Conservation (phyloP, 2,888 invertebrate genomes). For the Troilus luridus region DNA sequence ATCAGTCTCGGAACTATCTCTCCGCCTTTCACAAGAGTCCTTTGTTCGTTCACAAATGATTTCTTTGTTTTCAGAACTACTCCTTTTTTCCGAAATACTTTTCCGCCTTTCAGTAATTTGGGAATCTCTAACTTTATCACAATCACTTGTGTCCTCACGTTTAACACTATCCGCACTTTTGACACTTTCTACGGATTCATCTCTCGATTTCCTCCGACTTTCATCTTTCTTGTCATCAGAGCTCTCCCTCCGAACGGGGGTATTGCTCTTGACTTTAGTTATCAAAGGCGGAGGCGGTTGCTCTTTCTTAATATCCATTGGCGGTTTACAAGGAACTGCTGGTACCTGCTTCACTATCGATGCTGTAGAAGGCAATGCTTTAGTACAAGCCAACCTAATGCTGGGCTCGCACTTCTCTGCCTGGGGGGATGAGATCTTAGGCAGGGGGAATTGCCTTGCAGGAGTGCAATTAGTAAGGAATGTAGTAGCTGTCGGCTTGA, state of each 20-base stretch:
- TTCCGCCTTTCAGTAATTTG: conserved; percentile 66
- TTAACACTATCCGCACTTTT: conserved; percentile 63
- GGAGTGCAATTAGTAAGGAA: conserved; percentile 64
- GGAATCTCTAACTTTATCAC: conserved; percentile 65
- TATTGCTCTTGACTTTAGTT: conserved; percentile 59
- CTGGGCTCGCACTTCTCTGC: conserved; percentile 64
- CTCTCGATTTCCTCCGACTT: conserved; percentile 64
- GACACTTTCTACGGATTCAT: conserved; percentile 63
- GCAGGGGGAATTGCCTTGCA: conserved; percentile 64
- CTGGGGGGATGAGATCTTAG: conserved; percentile 65
- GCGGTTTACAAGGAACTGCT: conserved; percentile 15
- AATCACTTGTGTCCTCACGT: conserved; percentile 64
- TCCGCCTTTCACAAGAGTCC: conserved; percentile 68
- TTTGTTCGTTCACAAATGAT: conserved; percentile 65
- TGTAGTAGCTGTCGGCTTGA: conserved; percentile 64
- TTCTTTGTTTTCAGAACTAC: conserved; percentile 68
- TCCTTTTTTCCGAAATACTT: conserved; percentile 66
- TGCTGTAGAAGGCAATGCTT: conserved; percentile 44
- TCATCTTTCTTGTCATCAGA: conserved; percentile 64
- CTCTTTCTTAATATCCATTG: conserved; percentile 59
- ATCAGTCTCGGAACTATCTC: conserved; percentile 65
- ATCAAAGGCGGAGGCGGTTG: conserved; percentile 51
- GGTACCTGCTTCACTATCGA: conserved; percentile 18
- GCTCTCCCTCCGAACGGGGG: conserved; percentile 64
- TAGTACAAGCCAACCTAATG: conserved; percentile 61